Percentiles rank a stretch among this genome's conserved stretches.
These are phyloP conservation scores for Carposina sasakii DNA, from an alignment of 1,140 invertebrate species.

Conservation along the genomic window DNA sequence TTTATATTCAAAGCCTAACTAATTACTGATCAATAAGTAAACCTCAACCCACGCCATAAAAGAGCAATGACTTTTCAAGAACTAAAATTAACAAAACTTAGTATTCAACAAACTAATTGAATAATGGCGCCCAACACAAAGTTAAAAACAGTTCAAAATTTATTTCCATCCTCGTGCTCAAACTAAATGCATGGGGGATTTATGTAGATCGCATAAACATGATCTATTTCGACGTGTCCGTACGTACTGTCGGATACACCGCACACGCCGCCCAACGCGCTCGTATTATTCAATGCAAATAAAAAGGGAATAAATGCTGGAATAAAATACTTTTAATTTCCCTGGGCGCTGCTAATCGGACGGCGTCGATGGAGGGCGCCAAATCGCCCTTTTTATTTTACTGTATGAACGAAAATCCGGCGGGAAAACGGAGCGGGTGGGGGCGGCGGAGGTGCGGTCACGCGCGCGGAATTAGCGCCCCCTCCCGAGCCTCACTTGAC, in stretches of 20 bases:
- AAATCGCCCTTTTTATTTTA: conserved; percentile 71
- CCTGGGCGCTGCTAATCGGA: conserved; percentile 68
- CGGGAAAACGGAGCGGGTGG: conserved; percentile 49
- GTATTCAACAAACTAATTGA: no score
- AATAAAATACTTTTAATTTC: conserved; percentile 73
- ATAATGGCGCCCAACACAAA: no score
- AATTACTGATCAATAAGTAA: no score
- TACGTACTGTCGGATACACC: conserved; percentile 22
- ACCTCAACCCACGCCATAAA: no score
- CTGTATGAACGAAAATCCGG: conserved; percentile 68
- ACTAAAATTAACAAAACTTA: no score
- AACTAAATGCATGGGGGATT: no score
- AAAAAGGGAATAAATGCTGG: conserved; percentile 67
- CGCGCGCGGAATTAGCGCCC: conserved; percentile 58
- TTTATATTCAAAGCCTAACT: no score
- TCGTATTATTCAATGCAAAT: conserved; percentile 59
- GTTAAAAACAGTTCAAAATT: no score
- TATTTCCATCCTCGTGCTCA: no score
- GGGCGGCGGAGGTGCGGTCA: conserved; percentile 42
- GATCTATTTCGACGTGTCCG: no score
- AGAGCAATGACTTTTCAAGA: no score
- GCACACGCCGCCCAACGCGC: conserved; percentile 32
- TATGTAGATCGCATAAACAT: no score
- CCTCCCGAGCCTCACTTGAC: conserved; percentile 51
- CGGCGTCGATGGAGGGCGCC: conserved; percentile 60